Conservation (phyloP, 2,113 vertebrate genomes). For the Percina caprodes region DNA sequence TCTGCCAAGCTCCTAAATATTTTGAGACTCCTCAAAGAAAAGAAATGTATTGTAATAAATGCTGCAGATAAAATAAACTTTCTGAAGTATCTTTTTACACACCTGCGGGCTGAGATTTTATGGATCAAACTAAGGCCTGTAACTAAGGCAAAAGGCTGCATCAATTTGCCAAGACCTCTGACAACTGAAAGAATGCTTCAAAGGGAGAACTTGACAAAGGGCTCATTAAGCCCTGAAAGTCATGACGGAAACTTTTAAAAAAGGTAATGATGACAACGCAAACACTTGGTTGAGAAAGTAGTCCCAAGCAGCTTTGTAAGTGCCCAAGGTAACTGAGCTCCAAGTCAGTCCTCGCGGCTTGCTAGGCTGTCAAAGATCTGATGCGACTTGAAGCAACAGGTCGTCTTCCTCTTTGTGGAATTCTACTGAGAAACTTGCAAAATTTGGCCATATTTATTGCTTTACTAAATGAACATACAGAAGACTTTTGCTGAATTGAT, state of each 20-base stretch:
- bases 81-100: not conserved
- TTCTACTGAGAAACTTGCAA: not conserved
- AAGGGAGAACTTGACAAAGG: constrained; percentile 25
- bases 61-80: not conserved
- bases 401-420: not conserved
- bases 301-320: not conserved
- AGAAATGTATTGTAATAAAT: not conserved
- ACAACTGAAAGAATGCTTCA: constrained; percentile 13
- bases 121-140: not conserved
- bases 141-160: not conserved
- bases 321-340: constrained; percentile 8
- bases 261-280: not conserved
- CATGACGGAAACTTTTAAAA: not conserved
- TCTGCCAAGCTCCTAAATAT: not conserved
- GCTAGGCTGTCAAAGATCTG: not conserved
- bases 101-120: not conserved
- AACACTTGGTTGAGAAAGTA: constrained; percentile 18
- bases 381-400: constrained; percentile 9
- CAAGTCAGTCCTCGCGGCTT: constrained; percentile 1
- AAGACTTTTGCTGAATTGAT: not conserved
- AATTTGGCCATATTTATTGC: not conserved
- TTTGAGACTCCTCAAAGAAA: not conserved
- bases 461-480: not conserved
- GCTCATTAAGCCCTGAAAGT: constrained; percentile 23
- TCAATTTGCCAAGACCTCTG: not conserved